Evolutionary conservation across 2,888 invertebrate genomes (phyloP).

Genomic region (Lasius platythorax): DNA sequence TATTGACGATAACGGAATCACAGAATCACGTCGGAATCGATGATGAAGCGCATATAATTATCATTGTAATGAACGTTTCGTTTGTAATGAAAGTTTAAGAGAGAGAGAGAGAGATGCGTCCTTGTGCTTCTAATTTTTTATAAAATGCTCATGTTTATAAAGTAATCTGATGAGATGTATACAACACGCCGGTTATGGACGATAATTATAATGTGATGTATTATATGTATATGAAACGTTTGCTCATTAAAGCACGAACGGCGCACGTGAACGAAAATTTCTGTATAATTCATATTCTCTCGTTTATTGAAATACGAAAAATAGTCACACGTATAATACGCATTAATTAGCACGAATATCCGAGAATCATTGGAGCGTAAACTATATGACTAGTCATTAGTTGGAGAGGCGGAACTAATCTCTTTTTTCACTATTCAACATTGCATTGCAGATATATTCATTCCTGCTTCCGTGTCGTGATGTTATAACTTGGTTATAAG

Average conservation of each 20-base stretch:
- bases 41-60: slow-evolving; percentile 31
- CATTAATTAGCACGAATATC: slow-evolving; percentile 29
- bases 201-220: neutral
- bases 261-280: neutral
- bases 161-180: neutral
- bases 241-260: neutral
- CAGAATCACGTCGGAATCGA: slow-evolving; percentile 10
- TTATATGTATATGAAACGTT: neutral
- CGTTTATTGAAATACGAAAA: neutral
- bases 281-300: neutral
- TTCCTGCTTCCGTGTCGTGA: slow-evolving; percentile 3
- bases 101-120: neutral
- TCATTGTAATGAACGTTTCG: too few relatives aligned
- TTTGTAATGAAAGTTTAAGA: neutral
- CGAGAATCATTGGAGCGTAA: slow-evolving; percentile 20
- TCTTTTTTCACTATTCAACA: slow-evolving; percentile 25
- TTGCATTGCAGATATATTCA: slow-evolving; percentile 16
- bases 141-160: neutral
- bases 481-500: neutral
- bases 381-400: slow-evolving; percentile 11
- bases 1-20: slow-evolving; percentile 48
- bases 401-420: slow-evolving; percentile 37
- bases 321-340: neutral
- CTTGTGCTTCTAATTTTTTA: neutral
- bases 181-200: neutral